Percentiles rank a stretch among this genome's conserved stretches.
phyloP scores from a whole-genome alignment of 2,888 invertebrate species.

The Mesochorus sp. region DNA sequence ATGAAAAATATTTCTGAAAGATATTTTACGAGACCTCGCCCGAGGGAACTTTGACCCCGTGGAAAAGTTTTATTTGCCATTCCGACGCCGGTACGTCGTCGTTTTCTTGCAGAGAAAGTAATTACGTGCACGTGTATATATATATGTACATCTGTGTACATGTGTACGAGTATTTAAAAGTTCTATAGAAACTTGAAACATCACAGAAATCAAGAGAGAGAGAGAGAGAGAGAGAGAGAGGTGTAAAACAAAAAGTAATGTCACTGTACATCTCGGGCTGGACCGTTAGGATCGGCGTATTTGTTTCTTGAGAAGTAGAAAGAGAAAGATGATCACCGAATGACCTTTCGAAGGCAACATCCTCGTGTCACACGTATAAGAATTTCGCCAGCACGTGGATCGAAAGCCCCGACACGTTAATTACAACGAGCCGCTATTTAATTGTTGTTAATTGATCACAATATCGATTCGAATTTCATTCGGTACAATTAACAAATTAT shows the following conservation, averaged over 20 bases:
- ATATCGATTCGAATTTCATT: neutral
- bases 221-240: too few relatives aligned
- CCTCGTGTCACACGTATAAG: neutral
- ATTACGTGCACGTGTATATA: slow-evolving; percentile 15
- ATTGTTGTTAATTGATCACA: neutral
- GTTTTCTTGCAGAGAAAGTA: slow-evolving; percentile 54
- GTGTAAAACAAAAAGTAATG: neutral
- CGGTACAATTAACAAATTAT: too few relatives aligned
- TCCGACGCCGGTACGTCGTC: slow-evolving; percentile 12
- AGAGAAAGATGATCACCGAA: neutral
- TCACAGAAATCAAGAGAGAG: too few relatives aligned
- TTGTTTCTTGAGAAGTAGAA: neutral
- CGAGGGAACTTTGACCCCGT: slow-evolving; percentile 52
- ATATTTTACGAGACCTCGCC: slow-evolving; percentile 29
- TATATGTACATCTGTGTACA: slow-evolving; percentile 12
- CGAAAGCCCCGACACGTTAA: neutral
- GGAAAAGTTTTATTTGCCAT: slow-evolving; percentile 47
- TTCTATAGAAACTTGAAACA: too few relatives aligned
- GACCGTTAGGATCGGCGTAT: slow-evolving; percentile 7
- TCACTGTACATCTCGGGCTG: neutral
- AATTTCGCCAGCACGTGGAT: neutral
- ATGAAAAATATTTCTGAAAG: slow-evolving; percentile 6
- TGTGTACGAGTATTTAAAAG: neutral
- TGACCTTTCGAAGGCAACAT: slow-evolving; percentile 19
- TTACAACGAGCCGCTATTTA: neutral